Percentiles rank a stretch among this genome's conserved stretches.
Conservation (phyloP, 1,140 invertebrate species). For the Pogonomyrmex barbatus region DNA sequence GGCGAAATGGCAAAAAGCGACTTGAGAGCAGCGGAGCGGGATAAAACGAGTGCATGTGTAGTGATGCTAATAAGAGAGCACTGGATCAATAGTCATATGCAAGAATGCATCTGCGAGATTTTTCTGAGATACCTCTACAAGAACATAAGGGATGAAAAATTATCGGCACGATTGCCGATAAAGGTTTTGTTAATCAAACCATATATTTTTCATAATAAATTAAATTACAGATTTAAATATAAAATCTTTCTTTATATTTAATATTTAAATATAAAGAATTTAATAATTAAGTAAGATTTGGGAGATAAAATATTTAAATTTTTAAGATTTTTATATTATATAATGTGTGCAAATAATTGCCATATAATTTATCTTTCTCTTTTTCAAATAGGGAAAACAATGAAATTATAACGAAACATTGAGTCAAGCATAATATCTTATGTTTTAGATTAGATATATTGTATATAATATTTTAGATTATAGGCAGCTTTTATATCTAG, state of each 20-base stretch:
- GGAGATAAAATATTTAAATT: no score
- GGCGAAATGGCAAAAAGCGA: conserved; percentile 55
- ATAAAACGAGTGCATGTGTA: conserved; percentile 45
- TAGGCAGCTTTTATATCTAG: conserved; percentile 17
- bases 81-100: conserved; percentile 41
- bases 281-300: not conserved
- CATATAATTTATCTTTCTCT: no score
- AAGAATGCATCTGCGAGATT: conserved; percentile 48
- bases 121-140: not conserved
- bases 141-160: not conserved
- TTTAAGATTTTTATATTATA: not conserved
- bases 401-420: conserved; percentile 15
- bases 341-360: not conserved
- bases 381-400: not conserved
- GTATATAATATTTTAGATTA: not conserved
- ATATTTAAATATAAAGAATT: not conserved
- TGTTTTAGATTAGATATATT: not conserved
- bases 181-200: not conserved
- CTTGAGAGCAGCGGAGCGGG: conserved; percentile 33
- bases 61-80: conserved; percentile 58
- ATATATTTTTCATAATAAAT: not conserved
- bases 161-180: not conserved
- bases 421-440: not conserved
- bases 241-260: no score
- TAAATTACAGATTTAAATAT: not conserved